Base-by-base conservation (phyloP, 2,888 invertebrate genomes). In the Lacanobia wlatinum region DNA sequence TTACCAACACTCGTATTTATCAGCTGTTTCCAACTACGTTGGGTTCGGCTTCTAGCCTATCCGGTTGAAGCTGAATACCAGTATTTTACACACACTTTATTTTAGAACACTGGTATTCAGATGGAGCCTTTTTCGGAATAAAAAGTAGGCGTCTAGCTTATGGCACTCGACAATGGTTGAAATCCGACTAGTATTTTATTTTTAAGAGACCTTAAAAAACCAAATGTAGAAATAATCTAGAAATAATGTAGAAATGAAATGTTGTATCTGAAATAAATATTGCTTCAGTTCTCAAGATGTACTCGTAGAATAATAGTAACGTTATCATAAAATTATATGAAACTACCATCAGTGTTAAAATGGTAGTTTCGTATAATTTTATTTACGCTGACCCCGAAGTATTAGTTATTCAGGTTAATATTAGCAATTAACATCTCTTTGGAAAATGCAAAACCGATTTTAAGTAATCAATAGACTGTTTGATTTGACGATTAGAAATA, bases 371-470 rank as follows among this genome's bases (percentile, higher is more conserved):
- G n/a, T 14, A 43, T 28, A 55, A 73, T 40, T 18, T 16, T 40
- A 40, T 40, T n/a, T 48, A 7, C 7, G 2, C 5, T 59, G 38
- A 64, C 50, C 50, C 28, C 50, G 0, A 60, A 59, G n/a, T 59
- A 21, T 28, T 28, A 6, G 4, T 28, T 43, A 50, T 38, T 60
- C 5, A 6, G 12, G 61, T 9, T 34, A 56, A 5, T 52, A 52
- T 60, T 50, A 65, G 64, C 43, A 61, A 43, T 43, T 43, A 64
- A 77, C 43, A 64, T 56, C 16, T 21, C 55, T 28, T 56, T n/a
- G 14, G 28, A 18, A 53, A 55, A 43, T 69, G 43, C 7, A 0
- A 59, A 43, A 77, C 16, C 28, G 2, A 62, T 21, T 52, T n/a
- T n/a, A n/a, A n/a, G 60, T 12, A 21, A 48, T 56, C 18, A 56